These are phyloP conservation scores for Junonia oenone DNA, from an alignment of 2,888 invertebrate genomes.

Conservation along the genomic window DNA sequence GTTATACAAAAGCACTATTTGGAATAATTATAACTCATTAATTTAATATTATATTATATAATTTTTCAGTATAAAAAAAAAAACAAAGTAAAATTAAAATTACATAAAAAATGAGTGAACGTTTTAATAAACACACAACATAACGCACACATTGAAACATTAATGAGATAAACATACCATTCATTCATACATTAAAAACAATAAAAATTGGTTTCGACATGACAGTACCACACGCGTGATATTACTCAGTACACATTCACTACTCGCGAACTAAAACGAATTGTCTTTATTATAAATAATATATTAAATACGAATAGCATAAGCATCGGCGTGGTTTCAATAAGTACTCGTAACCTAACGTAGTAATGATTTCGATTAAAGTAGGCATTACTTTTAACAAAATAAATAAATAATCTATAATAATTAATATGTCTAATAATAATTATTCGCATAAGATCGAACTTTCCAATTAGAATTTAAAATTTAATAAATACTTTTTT, in stretches of 20 bases:
- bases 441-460: conserved; percentile 58
- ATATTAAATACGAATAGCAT: conserved; percentile 37
- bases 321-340: conserved; percentile 35
- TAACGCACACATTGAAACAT: conserved; percentile 38
- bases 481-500: conserved; percentile 40
- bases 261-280: conserved; percentile 43
- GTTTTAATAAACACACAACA: conserved; percentile 35
- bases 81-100: conserved; percentile 40
- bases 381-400: conserved; percentile 50
- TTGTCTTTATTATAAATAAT: conserved; percentile 54
- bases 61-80: conserved; percentile 43
- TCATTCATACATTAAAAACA: conserved; percentile 39
- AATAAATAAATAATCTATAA: conserved; percentile 59
- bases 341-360: conserved; percentile 55
- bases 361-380: conserved; percentile 43
- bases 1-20: conserved; percentile 11
- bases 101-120: conserved; percentile 51
- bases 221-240: conserved; percentile 16
- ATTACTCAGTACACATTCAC: conserved; percentile 21
- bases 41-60: conserved; percentile 39
- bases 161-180: conserved; percentile 44
- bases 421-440: conserved; percentile 53
- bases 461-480: conserved; percentile 60
- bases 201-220: conserved; percentile 31
- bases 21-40: conserved; percentile 34